These are phyloP conservation scores for Germaria angustata DNA, from an alignment of 2,888 invertebrate species.

Conservation along the genomic window DNA sequence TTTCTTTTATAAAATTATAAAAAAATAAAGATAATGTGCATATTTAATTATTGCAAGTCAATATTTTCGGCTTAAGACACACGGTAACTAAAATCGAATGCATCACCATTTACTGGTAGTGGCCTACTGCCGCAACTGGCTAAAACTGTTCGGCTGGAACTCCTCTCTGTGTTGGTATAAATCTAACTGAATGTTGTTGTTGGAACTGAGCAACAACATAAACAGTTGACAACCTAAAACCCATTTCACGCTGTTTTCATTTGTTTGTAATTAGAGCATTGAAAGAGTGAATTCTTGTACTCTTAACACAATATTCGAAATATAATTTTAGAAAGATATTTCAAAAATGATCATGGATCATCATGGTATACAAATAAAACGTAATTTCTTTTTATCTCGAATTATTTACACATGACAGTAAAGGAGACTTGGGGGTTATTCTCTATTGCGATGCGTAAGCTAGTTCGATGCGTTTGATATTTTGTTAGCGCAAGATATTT, in stretches of 20 bases:
- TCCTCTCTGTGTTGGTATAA: conserved; percentile 15
- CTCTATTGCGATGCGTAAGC: too few species aligned
- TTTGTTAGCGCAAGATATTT: too few species aligned
- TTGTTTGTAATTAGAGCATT: not conserved
- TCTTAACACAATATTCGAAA: not conserved
- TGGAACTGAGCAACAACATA: conserved; percentile 16
- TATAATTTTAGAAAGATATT: too few species aligned
- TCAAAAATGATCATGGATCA: too few species aligned
- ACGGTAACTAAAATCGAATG: conserved; percentile 54
- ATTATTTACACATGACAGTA: too few species aligned
- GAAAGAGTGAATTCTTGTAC: conserved; percentile 3
- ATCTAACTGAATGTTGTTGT: conserved; percentile 25
- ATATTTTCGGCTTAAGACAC: conserved; percentile 33
- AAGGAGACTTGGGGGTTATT: too few species aligned
- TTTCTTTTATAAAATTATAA: conserved; percentile 30
- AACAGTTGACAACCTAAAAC: conserved; percentile 54
- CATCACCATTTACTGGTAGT: conserved; percentile 52
- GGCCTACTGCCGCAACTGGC: conserved; percentile 44
- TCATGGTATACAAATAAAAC: too few species aligned
- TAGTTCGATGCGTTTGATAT: too few species aligned
- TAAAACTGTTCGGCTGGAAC: conserved; percentile 19
- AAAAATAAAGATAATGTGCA: not conserved
- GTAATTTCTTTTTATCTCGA: too few species aligned
- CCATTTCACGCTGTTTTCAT: conserved; percentile 26
- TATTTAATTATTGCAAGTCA: conserved; percentile 18